A percentile compares a stretch with the other conserved stretches of the same genome.
Conservation (phyloP, 2,888 invertebrate species). For the Imbricaverruca yamaguchii region DNA sequence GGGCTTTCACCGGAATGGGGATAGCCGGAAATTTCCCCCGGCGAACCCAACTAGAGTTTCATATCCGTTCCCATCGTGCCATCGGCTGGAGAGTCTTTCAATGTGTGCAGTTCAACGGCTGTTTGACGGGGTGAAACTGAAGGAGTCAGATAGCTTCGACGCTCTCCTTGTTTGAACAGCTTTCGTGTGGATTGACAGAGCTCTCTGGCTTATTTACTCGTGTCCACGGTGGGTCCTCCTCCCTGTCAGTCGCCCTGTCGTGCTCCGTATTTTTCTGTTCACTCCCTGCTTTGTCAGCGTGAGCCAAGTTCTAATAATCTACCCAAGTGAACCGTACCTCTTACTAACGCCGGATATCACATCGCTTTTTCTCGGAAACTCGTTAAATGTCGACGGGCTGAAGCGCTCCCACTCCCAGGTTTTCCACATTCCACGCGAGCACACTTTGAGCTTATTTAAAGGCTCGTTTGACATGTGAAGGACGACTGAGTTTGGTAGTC, state of each 20-base stretch:
- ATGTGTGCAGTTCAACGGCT: background rate
- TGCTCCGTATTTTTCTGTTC: no score
- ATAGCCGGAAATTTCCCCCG: background rate
- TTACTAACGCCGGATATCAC: no score
- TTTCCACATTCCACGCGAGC: no score
- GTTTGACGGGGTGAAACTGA: constrained; percentile 8
- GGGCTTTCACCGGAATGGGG: background rate
- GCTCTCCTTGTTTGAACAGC: constrained; percentile 12
- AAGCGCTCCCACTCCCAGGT: no score
- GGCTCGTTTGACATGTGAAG: background rate
- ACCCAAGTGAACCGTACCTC: no score
- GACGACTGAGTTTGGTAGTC: background rate
- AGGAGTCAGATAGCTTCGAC: background rate
- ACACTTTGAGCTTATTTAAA: background rate
- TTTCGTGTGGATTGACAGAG: background rate
- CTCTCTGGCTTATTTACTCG: constrained; percentile 9
- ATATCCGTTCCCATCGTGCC: background rate
- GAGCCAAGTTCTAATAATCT: no score
- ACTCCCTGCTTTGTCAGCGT: no score
- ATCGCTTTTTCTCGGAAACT: no score
- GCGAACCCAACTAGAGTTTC: background rate
- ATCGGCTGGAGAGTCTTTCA: background rate
- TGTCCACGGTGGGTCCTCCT: background rate
- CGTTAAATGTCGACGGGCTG: no score
- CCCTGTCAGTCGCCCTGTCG: no score